Evolutionary conservation across 1,140 invertebrate species (phyloP).

Genomic region (Dreissena rostriformis): DNA sequence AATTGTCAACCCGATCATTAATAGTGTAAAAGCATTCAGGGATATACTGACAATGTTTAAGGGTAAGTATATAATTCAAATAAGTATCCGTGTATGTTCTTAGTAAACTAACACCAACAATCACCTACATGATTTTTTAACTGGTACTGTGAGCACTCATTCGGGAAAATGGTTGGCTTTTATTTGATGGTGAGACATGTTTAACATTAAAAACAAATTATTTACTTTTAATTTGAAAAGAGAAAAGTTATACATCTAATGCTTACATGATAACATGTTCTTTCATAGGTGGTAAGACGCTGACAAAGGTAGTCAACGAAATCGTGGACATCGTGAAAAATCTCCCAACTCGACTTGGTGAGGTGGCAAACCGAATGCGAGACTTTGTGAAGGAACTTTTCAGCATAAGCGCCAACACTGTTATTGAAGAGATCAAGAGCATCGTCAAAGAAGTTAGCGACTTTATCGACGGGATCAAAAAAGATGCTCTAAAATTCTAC

Average conservation of each 20-base stretch:
- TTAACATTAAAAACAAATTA: neutral
- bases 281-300: neutral
- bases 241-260: neutral
- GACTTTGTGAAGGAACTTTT: constrained; percentile 23
- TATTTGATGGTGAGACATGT: neutral
- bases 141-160: no score
- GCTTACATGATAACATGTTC: no score
- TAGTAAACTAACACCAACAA: no score
- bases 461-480: constrained; percentile 18
- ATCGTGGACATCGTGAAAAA: constrained; percentile 20
- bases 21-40: neutral
- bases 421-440: constrained; percentile 33
- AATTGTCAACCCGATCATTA: constrained; percentile 27
- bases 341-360: constrained; percentile 25
- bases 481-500: constrained; percentile 38
- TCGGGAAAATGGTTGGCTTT: neutral
- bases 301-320: neutral
- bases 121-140: no score
- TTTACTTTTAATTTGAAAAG: neutral
- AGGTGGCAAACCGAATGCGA: constrained; percentile 1
- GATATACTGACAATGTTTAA: neutral
- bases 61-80: neutral
- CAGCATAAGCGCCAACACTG: constrained; percentile 2
- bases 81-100: no score
- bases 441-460: constrained; percentile 14